Conservation (phyloP, 2,113 vertebrate species). For the Glaucomys volans region DNA sequence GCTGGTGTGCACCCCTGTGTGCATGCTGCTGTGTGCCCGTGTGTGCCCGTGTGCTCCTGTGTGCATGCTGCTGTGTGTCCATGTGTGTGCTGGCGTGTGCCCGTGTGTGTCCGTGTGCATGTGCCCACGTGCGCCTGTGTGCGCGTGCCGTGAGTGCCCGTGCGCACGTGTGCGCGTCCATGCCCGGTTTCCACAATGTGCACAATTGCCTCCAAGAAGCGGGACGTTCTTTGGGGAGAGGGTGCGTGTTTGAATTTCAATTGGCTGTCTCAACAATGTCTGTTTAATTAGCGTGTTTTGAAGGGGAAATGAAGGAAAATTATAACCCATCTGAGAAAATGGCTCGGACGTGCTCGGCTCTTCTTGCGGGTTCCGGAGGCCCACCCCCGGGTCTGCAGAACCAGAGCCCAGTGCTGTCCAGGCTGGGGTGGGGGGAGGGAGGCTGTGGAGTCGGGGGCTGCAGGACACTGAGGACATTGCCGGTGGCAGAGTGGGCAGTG, state of each 20-base stretch:
- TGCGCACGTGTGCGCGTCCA: not conserved
- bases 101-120: too few species aligned
- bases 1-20: too few species aligned
- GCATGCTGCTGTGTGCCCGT: too few species aligned
- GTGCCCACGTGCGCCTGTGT: too few species aligned
- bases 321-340: slow-evolving; percentile 67
- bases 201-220: not conserved
- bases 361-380: not conserved
- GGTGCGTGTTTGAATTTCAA: slow-evolving; percentile 64
- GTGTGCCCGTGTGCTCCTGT: too few species aligned
- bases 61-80: too few species aligned
- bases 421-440: not conserved
- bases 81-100: too few species aligned
- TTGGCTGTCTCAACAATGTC: slow-evolving; percentile 78
- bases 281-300: slow-evolving; percentile 79
- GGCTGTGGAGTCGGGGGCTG: accelerated
- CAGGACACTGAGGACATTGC: accelerated
- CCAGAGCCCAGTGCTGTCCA: not conserved
- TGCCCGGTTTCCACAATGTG: not conserved
- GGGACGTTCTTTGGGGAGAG: slow-evolving; percentile 23
- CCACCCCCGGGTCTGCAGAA: not conserved
- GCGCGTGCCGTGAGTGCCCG: not conserved
- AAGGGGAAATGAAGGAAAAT: slow-evolving; percentile 83
- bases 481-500: accelerated
- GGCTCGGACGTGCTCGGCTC: slow-evolving; percentile 66